These are phyloP conservation scores for human DNA, from an alignment of 2,113 vertebrate genomes.

Conservation along the genomic window DNA sequence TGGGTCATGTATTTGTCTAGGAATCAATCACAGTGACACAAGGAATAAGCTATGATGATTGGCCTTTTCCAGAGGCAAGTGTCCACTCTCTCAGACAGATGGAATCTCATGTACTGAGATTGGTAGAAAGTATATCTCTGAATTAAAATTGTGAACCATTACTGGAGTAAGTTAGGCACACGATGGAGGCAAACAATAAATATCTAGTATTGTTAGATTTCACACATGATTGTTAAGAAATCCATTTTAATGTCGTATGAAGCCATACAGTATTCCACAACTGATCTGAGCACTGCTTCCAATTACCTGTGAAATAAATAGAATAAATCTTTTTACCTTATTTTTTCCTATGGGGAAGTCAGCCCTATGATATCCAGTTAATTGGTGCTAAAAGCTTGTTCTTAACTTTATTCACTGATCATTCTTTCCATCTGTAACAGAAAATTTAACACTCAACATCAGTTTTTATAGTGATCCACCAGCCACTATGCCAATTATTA, in stretches of 20 bases:
- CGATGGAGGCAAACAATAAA: neutral
- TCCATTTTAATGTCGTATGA: neutral
- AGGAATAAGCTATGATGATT: neutral
- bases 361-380: neutral
- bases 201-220: neutral
- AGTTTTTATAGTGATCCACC: neutral
- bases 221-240: neutral
- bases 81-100: neutral
- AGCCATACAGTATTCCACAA: neutral
- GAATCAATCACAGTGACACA: neutral
- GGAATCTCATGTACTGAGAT: neutral
- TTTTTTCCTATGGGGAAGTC: neutral
- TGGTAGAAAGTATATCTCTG: neutral
- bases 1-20: neutral
- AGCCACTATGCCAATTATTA: neutral
- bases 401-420: neutral
- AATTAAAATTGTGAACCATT: neutral
- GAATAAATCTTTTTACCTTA: neutral
- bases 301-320: neutral
- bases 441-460: slow-evolving; percentile 36
- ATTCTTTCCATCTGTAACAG: neutral
- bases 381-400: neutral
- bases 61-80: neutral
- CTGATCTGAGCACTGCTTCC: neutral
- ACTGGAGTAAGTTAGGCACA: neutral